These are phyloP conservation scores for Betta splendens DNA, from an alignment of 2,797 vertebrate genomes.

Conservation along the genomic window DNA sequence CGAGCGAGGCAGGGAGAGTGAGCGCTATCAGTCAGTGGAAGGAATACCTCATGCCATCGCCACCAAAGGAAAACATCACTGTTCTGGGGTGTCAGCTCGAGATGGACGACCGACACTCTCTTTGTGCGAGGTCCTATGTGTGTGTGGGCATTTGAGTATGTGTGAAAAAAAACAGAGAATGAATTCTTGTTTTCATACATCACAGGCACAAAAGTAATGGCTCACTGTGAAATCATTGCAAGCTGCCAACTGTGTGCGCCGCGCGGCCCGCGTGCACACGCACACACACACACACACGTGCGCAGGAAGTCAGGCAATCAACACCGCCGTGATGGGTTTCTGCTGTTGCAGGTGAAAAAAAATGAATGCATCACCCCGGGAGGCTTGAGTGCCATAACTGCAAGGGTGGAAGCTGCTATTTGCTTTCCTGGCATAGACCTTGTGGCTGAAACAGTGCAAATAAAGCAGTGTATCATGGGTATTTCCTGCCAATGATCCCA, in stretches of 20 bases:
- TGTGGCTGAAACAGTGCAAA: slow-evolving; percentile 25
- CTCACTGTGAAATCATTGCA: slow-evolving; percentile 54
- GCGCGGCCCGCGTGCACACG: neutral
- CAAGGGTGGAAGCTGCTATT: slow-evolving; percentile 14
- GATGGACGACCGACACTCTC: slow-evolving; percentile 67
- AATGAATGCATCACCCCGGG: slow-evolving; percentile 6
- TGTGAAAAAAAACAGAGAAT: slow-evolving; percentile 29
- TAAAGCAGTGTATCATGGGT: slow-evolving; percentile 38
- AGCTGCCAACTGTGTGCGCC: slow-evolving; percentile 42
- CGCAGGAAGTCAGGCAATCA: slow-evolving; percentile 37
- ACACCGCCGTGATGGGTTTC: slow-evolving; percentile 25
- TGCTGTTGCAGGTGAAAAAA: slow-evolving; percentile 31
- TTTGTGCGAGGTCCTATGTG: slow-evolving; percentile 42
- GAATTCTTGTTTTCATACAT: slow-evolving; percentile 65
- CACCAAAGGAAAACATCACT: slow-evolving; percentile 76
- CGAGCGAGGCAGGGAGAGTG: slow-evolving; percentile 34
- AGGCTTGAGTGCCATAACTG: slow-evolving; percentile 3
- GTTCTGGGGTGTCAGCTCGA: slow-evolving; percentile 71
- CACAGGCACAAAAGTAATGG: slow-evolving; percentile 61
- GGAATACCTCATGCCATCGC: slow-evolving; percentile 53
- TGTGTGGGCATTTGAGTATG: slow-evolving; percentile 10
- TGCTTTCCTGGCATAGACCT: slow-evolving; percentile 2
- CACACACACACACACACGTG: slow-evolving; percentile 5
- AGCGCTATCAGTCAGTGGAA: slow-evolving; percentile 68
- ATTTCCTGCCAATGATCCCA: slow-evolving; percentile 17